Conservation (phyloP, 2,113 vertebrate species). For the Psephotus haematonotus region DNA sequence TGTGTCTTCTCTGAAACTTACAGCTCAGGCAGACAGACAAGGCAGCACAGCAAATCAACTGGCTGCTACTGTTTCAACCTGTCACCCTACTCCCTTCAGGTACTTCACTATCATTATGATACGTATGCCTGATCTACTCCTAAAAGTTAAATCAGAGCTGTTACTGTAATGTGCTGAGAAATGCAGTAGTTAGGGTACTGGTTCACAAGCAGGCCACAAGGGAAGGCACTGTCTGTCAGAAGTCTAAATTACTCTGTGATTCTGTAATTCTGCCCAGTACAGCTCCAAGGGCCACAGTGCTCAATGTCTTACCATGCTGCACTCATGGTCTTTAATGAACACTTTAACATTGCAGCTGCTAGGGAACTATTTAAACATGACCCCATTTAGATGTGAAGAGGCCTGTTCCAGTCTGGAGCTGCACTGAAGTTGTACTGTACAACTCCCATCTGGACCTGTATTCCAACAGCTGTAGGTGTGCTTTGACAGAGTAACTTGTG, state of each 20-base stretch:
- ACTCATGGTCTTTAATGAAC: not conserved
- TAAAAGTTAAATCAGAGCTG: not conserved
- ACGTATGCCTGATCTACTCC: not conserved
- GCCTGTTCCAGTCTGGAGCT: not conserved
- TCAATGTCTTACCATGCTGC: not conserved
- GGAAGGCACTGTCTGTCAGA: not conserved
- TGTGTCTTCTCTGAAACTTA: not conserved
- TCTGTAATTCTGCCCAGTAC: not conserved
- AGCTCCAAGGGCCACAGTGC: not conserved
- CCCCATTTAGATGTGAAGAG: not conserved
- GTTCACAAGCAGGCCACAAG: not conserved
- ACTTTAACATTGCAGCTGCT: not conserved
- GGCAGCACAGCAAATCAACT: not conserved
- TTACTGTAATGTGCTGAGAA: not conserved
- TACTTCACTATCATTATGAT: not conserved
- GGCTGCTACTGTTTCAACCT: not conserved
- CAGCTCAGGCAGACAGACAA: not conserved
- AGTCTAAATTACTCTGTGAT: not conserved
- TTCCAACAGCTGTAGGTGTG: not conserved
- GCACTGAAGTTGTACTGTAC: not conserved
- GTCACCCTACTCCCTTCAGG: not conserved
- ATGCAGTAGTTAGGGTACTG: not conserved
- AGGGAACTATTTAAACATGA: not conserved
- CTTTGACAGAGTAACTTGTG: not conserved
- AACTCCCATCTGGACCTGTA: not conserved